phyloP scores from a whole-genome alignment of 2,888 invertebrate species.

The Eupithecia dodoneata region DNA sequence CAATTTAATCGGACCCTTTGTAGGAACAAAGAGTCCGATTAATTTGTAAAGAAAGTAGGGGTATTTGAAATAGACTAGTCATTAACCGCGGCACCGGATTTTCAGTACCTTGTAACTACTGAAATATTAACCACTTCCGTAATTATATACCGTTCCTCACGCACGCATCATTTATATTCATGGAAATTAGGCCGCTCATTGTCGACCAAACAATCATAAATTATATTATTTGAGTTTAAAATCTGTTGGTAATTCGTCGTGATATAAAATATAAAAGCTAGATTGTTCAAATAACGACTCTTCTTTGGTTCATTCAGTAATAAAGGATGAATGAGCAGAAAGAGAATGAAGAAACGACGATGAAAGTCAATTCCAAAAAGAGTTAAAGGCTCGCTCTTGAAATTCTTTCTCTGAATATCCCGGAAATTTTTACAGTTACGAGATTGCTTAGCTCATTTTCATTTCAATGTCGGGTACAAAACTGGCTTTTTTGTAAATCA shows the following conservation, averaged over 20 bases:
- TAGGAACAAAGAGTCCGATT: not conserved
- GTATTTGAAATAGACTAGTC: not conserved
- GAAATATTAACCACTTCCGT: constrained; percentile 29
- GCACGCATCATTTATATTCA: constrained; percentile 32
- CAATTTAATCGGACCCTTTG: no score
- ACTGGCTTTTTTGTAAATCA: not conserved
- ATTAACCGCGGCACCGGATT: constrained; percentile 4
- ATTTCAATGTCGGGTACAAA: not conserved
- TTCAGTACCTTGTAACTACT: constrained; percentile 13
- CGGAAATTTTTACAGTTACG: not conserved
- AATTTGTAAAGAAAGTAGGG: not conserved
- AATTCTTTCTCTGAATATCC: not conserved
- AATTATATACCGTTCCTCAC: constrained; percentile 34
- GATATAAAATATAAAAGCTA: not conserved
- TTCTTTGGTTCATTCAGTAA: not conserved
- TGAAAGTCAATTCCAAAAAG: not conserved
- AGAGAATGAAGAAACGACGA: not conserved
- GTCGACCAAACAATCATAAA: constrained; percentile 4
- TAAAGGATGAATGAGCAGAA: not conserved
- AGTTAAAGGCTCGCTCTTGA: not conserved
- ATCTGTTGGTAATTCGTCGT: not conserved
- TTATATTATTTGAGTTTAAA: not conserved
- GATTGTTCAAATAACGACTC: not conserved
- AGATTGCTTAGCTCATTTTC: not conserved
- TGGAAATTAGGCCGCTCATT: constrained; percentile 22